Percentiles rank a stretch among this genome's conserved stretches.
Conservation (phyloP, 2,888 invertebrate species). For the Metacarcinus magister region DNA sequence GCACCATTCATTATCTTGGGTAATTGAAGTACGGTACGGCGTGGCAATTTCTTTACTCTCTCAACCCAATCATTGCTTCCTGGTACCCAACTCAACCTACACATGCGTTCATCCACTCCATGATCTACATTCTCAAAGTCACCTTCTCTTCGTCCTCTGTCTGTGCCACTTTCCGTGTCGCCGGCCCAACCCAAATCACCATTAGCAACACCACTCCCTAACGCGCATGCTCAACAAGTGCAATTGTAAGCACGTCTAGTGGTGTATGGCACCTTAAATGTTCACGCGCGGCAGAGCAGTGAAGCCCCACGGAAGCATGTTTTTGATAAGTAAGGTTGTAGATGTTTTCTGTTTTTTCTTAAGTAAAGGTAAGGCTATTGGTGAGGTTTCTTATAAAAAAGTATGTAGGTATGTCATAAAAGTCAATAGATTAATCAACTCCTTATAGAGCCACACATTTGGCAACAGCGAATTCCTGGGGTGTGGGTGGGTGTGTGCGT, state of each 20-base stretch:
- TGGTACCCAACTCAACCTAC: neutral
- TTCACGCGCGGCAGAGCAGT: neutral
- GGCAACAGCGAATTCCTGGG: too few species aligned
- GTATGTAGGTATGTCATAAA: too few species aligned
- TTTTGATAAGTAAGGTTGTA: too few species aligned
- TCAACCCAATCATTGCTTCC: neutral
- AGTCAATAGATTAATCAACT: too few species aligned
- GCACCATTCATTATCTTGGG: too few species aligned
- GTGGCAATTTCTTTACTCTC: too few species aligned
- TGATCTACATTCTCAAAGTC: constrained; percentile 1
- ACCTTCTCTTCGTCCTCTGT: neutral
- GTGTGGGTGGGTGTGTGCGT: too few species aligned
- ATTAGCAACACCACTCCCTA: neutral
- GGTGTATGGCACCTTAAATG: neutral
- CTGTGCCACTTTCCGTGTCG: constrained; percentile 1
- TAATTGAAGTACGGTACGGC: too few species aligned
- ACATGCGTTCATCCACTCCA: neutral
- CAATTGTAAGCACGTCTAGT: neutral
- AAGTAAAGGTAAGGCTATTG: neutral
- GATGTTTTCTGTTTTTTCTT: too few species aligned
- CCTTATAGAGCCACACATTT: too few species aligned
- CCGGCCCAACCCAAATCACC: neutral
- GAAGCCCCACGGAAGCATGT: too few species aligned
- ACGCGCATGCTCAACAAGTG: neutral
- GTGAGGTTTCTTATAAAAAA: neutral